Percentiles rank a stretch among this genome's conserved stretches.
Conservation (phyloP, 2,797 vertebrate genomes). For the Sebastes cheni region DNA sequence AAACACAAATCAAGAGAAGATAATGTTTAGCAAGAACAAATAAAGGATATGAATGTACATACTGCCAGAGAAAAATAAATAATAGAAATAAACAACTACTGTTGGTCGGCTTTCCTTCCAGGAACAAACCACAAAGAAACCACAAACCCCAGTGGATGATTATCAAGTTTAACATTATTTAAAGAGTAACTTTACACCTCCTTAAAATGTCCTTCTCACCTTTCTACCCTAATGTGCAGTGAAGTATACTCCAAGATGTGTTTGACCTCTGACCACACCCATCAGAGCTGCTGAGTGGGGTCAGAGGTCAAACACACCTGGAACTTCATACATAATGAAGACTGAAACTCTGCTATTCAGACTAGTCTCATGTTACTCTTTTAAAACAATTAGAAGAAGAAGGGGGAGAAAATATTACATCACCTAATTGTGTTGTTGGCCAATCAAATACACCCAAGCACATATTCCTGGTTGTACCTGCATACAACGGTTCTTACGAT, state of each 20-base stretch:
- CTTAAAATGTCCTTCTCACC: not conserved
- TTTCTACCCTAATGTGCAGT: not conserved
- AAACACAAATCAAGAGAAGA: not conserved
- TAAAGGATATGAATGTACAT: rapidly evolving
- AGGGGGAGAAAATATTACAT: not conserved
- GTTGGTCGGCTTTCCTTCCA: not conserved
- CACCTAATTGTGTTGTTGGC: not conserved
- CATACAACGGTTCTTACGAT: no score
- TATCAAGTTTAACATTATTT: not conserved
- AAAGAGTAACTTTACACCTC: not conserved
- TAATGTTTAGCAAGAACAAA: not conserved
- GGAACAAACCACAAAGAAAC: conserved; percentile 17
- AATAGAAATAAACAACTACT: not conserved
- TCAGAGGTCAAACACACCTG: not conserved
- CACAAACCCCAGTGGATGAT: not conserved
- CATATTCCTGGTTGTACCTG: not conserved
- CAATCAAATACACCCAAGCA: not conserved
- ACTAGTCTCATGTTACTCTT: not conserved
- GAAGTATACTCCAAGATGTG: not conserved
- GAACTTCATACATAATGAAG: not conserved
- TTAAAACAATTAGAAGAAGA: not conserved
- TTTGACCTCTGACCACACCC: not conserved
- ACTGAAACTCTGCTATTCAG: not conserved
- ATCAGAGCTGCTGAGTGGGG: not conserved
- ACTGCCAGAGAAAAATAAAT: not conserved